Conservation (phyloP, 2,113 vertebrate species). For the Xiphophorus couchianus region DNA sequence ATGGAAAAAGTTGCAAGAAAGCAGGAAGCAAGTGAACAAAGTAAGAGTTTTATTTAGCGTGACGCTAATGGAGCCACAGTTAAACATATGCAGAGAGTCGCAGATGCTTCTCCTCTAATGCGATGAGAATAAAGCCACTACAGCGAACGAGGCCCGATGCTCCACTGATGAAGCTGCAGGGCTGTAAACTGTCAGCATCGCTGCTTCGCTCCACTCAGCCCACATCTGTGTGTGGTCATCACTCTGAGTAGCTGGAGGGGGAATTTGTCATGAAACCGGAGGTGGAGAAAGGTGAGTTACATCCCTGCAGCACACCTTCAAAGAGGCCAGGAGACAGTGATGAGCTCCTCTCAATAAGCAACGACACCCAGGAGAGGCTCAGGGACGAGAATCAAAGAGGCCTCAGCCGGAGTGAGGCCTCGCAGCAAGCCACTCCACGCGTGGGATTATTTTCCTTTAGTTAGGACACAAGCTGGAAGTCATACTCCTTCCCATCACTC, state of each 20-base stretch:
- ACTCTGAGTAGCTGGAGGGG: constrained; percentile 22
- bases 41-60: neutral
- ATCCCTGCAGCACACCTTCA: constrained; percentile 32
- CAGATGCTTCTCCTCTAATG: neutral
- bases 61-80: neutral
- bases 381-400: constrained; percentile 22
- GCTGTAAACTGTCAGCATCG: constrained; percentile 25
- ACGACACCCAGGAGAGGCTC: constrained; percentile 27
- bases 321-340: constrained; percentile 47
- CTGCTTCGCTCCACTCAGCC: constrained; percentile 12
- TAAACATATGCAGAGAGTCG: neutral
- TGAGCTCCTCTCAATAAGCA: constrained; percentile 54
- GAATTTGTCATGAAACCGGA: constrained; percentile 28
- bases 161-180: constrained; percentile 30
- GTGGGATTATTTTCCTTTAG: constrained; percentile 5
- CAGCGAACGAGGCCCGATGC: neutral
- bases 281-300: constrained; percentile 27
- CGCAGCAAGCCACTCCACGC: neutral
- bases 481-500: constrained; percentile 26
- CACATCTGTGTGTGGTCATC: constrained; percentile 40
- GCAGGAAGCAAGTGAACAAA: constrained; percentile 1
- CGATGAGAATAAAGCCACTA: constrained; percentile 6
- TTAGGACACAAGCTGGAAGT: constrained; percentile 44
- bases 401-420: constrained; percentile 19
- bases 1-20: neutral